Evolutionary conservation across 2,113 vertebrate species (phyloP).

Genomic region (Formicarius rufipectus): DNA sequence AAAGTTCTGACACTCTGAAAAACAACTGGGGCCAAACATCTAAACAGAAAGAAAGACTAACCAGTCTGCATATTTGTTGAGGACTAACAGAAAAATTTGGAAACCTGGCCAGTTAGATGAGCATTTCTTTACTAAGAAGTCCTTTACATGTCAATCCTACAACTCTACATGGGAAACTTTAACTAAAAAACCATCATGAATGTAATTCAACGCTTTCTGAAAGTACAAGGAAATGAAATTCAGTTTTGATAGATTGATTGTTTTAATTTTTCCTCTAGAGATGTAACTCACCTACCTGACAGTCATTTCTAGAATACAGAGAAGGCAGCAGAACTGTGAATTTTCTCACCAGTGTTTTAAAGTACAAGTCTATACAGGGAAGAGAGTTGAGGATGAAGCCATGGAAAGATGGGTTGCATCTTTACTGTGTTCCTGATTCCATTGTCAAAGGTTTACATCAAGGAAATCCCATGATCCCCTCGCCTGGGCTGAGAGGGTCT

Average conservation of each 20-base stretch:
- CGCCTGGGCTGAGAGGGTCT: not conserved
- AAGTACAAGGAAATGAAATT: conserved; percentile 22
- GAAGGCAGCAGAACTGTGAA: not conserved
- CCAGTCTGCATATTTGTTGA: not conserved
- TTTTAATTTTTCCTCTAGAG: not conserved
- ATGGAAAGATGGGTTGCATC: not conserved
- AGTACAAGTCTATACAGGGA: not conserved
- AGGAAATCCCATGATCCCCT: not conserved
- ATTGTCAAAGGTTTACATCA: not conserved
- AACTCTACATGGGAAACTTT: not conserved
- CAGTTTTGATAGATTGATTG: not conserved
- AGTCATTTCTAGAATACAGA: not conserved
- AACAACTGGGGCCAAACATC: not conserved
- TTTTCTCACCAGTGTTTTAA: not conserved
- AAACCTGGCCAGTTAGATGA: not conserved
- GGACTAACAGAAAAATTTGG: not conserved
- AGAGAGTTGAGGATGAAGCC: not conserved
- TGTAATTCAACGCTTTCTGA: not conserved
- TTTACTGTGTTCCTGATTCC: not conserved
- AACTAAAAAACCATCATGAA: not conserved
- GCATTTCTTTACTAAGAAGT: not conserved
- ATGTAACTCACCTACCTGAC: not conserved
- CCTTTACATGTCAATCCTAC: not conserved
- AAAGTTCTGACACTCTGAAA: not conserved
- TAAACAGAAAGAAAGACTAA: not conserved